These are phyloP conservation scores for Polyommatus iphigenia DNA, from an alignment of 2,888 invertebrate genomes.

Conservation along the genomic window DNA sequence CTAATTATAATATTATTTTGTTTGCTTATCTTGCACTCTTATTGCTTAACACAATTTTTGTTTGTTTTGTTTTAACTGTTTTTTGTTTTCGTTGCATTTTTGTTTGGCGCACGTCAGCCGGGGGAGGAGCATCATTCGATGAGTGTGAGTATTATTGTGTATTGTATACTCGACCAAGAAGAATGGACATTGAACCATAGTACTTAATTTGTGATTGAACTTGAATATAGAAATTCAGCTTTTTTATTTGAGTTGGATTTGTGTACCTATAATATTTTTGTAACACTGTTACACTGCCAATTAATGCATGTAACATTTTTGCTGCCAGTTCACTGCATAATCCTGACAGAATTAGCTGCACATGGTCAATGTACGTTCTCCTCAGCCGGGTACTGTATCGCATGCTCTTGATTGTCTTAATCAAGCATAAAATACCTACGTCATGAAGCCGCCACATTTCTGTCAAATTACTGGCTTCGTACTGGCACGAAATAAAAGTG, in stretches of 20 bases:
- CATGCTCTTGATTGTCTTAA: conserved; percentile 26
- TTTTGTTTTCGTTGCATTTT: conserved; percentile 75
- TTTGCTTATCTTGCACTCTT: conserved; percentile 28
- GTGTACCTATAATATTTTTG: too few relatives aligned
- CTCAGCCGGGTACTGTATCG: neutral
- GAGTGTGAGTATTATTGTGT: conserved; percentile 81
- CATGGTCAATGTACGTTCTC: neutral
- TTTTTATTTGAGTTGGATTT: too few relatives aligned
- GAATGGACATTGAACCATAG: neutral
- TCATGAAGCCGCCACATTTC: conserved; percentile 28
- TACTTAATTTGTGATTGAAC: too few relatives aligned
- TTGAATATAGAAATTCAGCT: too few relatives aligned
- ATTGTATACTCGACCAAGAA: conserved; percentile 33
- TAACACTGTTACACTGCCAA: too few relatives aligned
- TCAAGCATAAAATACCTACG: conserved; percentile 32
- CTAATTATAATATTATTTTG: neutral
- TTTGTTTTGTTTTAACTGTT: conserved; percentile 69
- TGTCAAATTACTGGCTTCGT: conserved; percentile 20
- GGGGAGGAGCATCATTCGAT: conserved; percentile 86
- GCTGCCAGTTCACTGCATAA: neutral
- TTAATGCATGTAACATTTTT: neutral
- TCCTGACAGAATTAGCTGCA: neutral
- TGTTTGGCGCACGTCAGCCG: conserved; percentile 76
- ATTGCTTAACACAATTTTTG: conserved; percentile 49
- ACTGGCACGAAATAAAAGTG: conserved; percentile 23